Conservation (phyloP, 2,113 vertebrate genomes). For the Periophthalmus modestus region DNA sequence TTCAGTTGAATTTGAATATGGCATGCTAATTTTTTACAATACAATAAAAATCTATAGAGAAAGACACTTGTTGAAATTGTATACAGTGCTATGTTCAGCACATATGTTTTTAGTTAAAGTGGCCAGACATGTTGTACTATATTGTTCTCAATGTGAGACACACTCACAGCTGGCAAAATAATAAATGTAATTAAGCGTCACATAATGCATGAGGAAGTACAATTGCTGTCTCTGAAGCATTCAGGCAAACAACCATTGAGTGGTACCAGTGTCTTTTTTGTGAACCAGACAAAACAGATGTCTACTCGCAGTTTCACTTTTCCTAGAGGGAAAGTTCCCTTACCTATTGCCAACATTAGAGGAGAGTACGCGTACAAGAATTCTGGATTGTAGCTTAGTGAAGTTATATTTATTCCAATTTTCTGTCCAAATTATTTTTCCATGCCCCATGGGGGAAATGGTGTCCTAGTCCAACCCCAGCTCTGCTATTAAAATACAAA, state of each 20-base stretch:
- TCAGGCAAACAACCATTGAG: constrained; percentile 18
- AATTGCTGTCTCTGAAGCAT: constrained; percentile 14
- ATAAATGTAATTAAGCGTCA: neutral
- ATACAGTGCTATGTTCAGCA: constrained; percentile 5
- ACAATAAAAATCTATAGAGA: neutral
- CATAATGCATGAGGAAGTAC: constrained; percentile 8
- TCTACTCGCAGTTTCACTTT: constrained; percentile 66
- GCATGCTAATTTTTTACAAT: neutral
- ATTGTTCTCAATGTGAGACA: neutral
- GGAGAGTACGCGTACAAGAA: constrained; percentile 45
- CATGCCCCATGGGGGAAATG: constrained; percentile 52
- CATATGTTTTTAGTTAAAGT: constrained; percentile 29
- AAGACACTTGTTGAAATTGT: constrained; percentile 8
- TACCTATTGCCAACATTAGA: constrained; percentile 60
- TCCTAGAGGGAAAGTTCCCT: constrained; percentile 76
- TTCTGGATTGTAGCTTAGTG: constrained; percentile 72
- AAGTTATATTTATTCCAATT: constrained; percentile 62
- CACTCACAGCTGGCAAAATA: neutral
- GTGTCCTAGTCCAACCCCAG: constrained; percentile 46
- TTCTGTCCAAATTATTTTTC: constrained; percentile 41
- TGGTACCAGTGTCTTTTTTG: constrained; percentile 22
- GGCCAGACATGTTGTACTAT: constrained; percentile 15
- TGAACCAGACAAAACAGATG: constrained; percentile 74
- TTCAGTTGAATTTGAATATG: neutral
- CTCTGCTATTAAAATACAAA: constrained; percentile 2